These are phyloP conservation scores for Decapterus maruadsi DNA, from an alignment of 2,797 vertebrate species.

Conservation along the genomic window DNA sequence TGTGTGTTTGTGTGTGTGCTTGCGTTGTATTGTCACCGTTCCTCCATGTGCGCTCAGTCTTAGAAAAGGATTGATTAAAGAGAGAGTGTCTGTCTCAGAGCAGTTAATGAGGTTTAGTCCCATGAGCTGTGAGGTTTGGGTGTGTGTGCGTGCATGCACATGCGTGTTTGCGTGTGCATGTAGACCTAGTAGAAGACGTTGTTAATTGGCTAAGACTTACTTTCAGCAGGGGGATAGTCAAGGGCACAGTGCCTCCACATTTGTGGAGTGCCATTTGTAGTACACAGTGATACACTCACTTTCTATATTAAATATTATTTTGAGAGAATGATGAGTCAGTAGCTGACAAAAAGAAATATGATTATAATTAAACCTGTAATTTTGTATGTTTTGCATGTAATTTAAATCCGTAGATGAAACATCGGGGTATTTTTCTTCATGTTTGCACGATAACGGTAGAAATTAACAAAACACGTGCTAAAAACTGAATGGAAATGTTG, in stretches of 20 bases:
- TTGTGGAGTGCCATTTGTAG: slow-evolving; percentile 68
- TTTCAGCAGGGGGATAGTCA: slow-evolving; percentile 83
- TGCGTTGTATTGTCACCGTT: slow-evolving; percentile 83
- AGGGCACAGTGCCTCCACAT: slow-evolving; percentile 78
- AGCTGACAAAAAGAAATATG: slow-evolving; percentile 82
- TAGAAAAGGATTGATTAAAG: slow-evolving; percentile 90
- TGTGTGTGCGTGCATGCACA: slow-evolving; percentile 60
- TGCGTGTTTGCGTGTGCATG: slow-evolving; percentile 69
- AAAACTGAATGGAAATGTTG: slow-evolving; percentile 54
- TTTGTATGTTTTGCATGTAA: slow-evolving; percentile 36
- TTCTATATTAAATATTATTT: slow-evolving; percentile 64
- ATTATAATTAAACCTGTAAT: slow-evolving; percentile 52
- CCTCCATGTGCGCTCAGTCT: slow-evolving; percentile 81
- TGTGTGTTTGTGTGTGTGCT: slow-evolving; percentile 54
- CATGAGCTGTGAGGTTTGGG: slow-evolving; percentile 81
- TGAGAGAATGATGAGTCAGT: slow-evolving; percentile 74
- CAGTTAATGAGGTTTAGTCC: slow-evolving; percentile 90
- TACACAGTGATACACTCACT: slow-evolving; percentile 57
- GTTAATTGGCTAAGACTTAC: slow-evolving; percentile 87
- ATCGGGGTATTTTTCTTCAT: slow-evolving; percentile 17
- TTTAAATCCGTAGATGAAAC: slow-evolving; percentile 49
- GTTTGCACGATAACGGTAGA: slow-evolving; percentile 31
- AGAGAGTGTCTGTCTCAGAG: slow-evolving; percentile 88
- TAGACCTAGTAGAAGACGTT: slow-evolving; percentile 79
- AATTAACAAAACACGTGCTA: slow-evolving; percentile 26